These are phyloP conservation scores for Scaeva pyrastri DNA, from an alignment of 2,888 invertebrate genomes.

Conservation along the genomic window DNA sequence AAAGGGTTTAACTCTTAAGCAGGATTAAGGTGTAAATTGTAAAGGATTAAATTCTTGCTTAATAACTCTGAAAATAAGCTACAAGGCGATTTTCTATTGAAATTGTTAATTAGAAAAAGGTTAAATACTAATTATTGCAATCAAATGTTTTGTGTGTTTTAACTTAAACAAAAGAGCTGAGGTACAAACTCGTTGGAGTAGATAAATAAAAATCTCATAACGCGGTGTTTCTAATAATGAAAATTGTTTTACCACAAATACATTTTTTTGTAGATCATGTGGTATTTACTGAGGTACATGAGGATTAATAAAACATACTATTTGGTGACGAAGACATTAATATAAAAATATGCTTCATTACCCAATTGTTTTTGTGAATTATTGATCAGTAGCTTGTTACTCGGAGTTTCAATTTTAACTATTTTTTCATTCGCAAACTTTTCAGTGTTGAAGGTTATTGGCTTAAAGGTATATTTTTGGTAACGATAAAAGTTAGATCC, in stretches of 20 bases:
- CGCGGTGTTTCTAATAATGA: neutral
- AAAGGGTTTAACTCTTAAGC: conserved; percentile 5
- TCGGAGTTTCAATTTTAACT: too few species aligned
- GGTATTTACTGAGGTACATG: too few species aligned
- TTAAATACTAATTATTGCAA: neutral
- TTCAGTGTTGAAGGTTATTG: too few species aligned
- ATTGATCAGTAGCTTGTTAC: too few species aligned
- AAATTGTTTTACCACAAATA: neutral
- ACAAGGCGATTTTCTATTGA: neutral
- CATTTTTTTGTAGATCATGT: too few species aligned
- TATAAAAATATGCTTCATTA: too few species aligned
- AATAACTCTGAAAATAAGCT: neutral
- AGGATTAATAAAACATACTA: too few species aligned
- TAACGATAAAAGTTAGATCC: too few species aligned
- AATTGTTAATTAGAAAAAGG: neutral
- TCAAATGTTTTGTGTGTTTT: neutral
- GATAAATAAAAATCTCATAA: neutral
- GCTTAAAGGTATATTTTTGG: too few species aligned
- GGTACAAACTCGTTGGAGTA: neutral
- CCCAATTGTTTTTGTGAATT: too few species aligned
- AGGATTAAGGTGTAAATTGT: neutral
- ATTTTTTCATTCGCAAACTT: too few species aligned
- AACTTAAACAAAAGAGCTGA: conserved; percentile 27
- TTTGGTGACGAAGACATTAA: too few species aligned
- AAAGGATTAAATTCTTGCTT: neutral